Base-by-base conservation (phyloP, 2,888 invertebrate genomes). In the Acleris emargana region DNA sequence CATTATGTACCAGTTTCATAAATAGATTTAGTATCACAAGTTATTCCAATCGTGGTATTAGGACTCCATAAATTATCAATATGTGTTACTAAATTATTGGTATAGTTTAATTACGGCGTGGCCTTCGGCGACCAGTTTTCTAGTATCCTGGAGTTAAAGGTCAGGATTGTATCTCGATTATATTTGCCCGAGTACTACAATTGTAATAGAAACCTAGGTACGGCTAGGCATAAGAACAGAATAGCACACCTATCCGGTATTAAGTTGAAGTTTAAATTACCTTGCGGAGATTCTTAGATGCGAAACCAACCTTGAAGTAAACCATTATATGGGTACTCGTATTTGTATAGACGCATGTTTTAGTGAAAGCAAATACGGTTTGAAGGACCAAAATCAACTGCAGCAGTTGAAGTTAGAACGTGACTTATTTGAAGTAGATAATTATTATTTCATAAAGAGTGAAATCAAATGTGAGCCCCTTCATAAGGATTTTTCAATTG, bases 131-230 rank as follows among this genome's bases (percentile, higher is more conserved):
- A 57, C 45, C 45, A 45, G 25, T 22, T 16, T 25, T 43, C 43
- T 45, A 25, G 16, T 45, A 57, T 57, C 42, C 54, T 54, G 54
- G 43, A 45, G 5, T 6, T 25, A 45, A 25, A 57, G 45, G 57
- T 43, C 45, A 57, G 16, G 17, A 42, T 20, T 42, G 22, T 22
- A 11, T 45, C 43, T 43, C 20, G 6, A 55, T 55, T 51, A 25
- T 22, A 16, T 11, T 25, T 16, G 18, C 49, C 11, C 7, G n/a
- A n/a, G 18, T 42, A 17, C 45, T 25, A 57, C 57, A 43, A 57
- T 45, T 45, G 57, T 45, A 45, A 45, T 45, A 57, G 25, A 45
- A 17, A 22, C 5, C 38, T 42, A 32, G 57, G 45, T 57, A 25
- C 57, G 45, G 57, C 25, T 57, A 42, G 38, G n/a, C 17, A 55